phyloP scores from a whole-genome alignment of 2,888 invertebrate species.

The Petrophora chlorosata region DNA sequence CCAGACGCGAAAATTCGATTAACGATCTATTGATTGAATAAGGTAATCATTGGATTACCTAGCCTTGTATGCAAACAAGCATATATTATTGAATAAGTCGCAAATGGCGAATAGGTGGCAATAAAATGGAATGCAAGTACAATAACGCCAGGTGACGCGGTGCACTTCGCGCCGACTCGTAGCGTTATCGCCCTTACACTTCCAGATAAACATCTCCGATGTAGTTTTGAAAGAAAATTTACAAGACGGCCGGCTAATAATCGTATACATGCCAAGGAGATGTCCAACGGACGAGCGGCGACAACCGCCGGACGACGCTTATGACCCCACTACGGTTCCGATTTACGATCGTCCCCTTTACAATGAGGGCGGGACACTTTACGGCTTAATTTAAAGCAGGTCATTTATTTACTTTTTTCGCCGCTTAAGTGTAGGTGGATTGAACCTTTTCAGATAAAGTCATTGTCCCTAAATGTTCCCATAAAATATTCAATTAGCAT shows the following conservation, averaged over 20 bases:
- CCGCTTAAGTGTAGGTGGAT: constrained; percentile 29
- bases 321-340: constrained; percentile 67
- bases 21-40: constrained; percentile 64
- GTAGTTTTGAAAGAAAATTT: constrained; percentile 69
- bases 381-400: constrained; percentile 75
- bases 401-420: constrained; percentile 46
- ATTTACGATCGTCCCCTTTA: constrained; percentile 72
- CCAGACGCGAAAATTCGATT: constrained; percentile 62
- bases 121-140: constrained; percentile 62
- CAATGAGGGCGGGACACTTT: constrained; percentile 69
- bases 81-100: constrained; percentile 65
- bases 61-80: constrained; percentile 67
- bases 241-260: constrained; percentile 70
- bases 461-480: constrained; percentile 23
- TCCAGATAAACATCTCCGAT: constrained; percentile 69
- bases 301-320: constrained; percentile 60
- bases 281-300: constrained; percentile 54
- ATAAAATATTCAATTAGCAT: constrained; percentile 33
- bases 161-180: constrained; percentile 41
- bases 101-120: constrained; percentile 64
- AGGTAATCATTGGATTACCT: constrained; percentile 60
- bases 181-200: constrained; percentile 53
- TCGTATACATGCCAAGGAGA: constrained; percentile 70
- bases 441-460: constrained; percentile 28
- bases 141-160: constrained; percentile 40